Conservation (phyloP, 2,797 vertebrate genomes). For the Hipposideros larvatus region DNA sequence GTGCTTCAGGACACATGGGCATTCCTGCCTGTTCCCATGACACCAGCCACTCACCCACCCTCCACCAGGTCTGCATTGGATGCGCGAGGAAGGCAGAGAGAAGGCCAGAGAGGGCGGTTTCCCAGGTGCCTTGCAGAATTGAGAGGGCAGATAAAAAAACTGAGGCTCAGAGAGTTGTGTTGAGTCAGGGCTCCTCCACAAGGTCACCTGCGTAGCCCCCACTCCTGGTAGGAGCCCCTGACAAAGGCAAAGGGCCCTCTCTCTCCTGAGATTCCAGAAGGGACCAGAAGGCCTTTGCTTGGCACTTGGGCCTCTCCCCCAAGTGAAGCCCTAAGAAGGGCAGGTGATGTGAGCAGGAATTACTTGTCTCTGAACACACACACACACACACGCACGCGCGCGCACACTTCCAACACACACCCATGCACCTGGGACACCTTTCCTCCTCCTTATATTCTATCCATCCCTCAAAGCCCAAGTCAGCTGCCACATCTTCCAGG, state of each 20-base stretch:
- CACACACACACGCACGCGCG: no score
- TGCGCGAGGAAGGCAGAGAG: neutral
- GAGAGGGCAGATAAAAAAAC: neutral
- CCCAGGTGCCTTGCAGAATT: neutral
- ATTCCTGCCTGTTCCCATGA: slow-evolving; percentile 24
- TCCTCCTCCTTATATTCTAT: neutral
- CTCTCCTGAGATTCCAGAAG: neutral
- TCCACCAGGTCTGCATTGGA: neutral
- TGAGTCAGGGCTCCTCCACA: neutral
- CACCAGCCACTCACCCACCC: slow-evolving; percentile 36
- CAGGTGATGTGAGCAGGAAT: neutral
- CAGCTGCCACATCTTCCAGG: neutral
- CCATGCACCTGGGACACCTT: neutral
- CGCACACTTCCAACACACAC: no score
- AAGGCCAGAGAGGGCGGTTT: neutral
- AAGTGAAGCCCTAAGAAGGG: neutral
- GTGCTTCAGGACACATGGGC: neutral
- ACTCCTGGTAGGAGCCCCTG: neutral
- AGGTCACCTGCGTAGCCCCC: no score
- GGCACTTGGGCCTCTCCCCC: neutral
- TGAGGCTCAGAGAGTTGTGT: neutral
- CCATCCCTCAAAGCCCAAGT: neutral
- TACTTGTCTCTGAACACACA: neutral
- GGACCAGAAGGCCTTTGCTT: neutral
- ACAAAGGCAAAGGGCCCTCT: neutral